Percentiles rank a stretch among this genome's conserved stretches.
Conservation (phyloP, 1,140 invertebrate species). For the Danaus plexippus region DNA sequence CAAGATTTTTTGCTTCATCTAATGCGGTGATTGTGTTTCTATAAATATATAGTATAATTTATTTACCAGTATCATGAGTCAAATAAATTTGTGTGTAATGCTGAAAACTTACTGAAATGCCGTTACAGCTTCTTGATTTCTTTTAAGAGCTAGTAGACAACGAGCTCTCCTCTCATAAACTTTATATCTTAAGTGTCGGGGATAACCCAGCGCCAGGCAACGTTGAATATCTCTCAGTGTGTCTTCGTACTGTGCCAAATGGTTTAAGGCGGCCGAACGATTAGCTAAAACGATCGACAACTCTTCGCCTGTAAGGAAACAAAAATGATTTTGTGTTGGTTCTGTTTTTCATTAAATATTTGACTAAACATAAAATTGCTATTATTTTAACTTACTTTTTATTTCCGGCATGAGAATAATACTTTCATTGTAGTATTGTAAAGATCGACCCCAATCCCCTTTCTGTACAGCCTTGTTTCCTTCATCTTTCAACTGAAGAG, state of each 20-base stretch:
- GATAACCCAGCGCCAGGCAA: conserved; percentile 80
- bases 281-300: conserved; percentile 86
- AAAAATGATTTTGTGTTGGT: conserved; percentile 3
- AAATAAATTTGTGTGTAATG: neutral
- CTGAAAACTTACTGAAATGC: conserved; percentile 74
- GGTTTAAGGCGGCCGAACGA: conserved; percentile 88
- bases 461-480: conserved; percentile 86
- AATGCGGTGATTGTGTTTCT: conserved; percentile 76
- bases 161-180: conserved; percentile 82
- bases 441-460: conserved; percentile 81
- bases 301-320: conserved; percentile 71
- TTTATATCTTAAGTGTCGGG: conserved; percentile 82
- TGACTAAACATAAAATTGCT: neutral
- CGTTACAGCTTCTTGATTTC: conserved; percentile 77
- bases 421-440: conserved; percentile 82
- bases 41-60: conserved; percentile 13
- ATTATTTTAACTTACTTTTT: conserved; percentile 70
- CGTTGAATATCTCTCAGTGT: conserved; percentile 81
- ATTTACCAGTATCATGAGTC: neutral
- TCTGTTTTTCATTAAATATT: conserved; percentile 2
- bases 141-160: conserved; percentile 82
- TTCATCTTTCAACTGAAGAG: conserved; percentile 77
- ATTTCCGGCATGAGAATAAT: conserved; percentile 76
- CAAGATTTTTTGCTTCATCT: conserved; percentile 76
- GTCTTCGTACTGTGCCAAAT: conserved; percentile 79